Conservation (phyloP, 2,797 vertebrate genomes). For the Pelochelys cantorii region DNA sequence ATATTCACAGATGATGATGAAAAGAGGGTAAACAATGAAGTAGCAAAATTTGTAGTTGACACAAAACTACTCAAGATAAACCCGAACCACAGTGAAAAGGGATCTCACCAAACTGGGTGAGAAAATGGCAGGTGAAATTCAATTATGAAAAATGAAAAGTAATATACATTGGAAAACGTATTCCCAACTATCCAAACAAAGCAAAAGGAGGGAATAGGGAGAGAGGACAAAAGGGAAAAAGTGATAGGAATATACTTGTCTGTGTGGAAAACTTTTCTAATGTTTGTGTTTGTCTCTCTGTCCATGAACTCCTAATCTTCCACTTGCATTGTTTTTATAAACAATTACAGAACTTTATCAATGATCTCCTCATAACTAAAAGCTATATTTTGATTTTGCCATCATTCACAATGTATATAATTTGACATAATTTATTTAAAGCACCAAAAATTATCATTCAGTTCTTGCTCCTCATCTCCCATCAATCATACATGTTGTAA, state of each 20-base stretch:
- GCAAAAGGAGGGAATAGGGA: not conserved
- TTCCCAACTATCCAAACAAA: no score
- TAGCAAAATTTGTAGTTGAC: no score
- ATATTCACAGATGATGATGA: no score
- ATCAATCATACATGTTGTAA: not conserved
- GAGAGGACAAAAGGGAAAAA: not conserved
- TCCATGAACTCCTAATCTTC: not conserved
- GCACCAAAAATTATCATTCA: not conserved
- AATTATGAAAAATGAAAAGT: no score
- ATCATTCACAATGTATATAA: not conserved
- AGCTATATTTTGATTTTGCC: not conserved
- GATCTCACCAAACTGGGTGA: no score
- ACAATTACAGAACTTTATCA: not conserved
- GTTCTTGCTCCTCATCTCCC: not conserved
- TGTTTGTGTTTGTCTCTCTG: not conserved
- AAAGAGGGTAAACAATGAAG: no score
- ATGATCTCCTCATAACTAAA: not conserved
- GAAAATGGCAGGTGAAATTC: no score
- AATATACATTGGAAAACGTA: no score
- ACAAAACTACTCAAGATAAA: no score
- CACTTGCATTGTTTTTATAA: not conserved
- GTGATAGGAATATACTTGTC: not conserved
- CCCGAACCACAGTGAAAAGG: no score
- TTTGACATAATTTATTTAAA: not conserved
- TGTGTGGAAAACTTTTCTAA: not conserved